Evolutionary conservation across 2,113 vertebrate genomes (phyloP), one percentile per base, ranked within the genome.

Genomic region (Cathartes aura): DNA sequence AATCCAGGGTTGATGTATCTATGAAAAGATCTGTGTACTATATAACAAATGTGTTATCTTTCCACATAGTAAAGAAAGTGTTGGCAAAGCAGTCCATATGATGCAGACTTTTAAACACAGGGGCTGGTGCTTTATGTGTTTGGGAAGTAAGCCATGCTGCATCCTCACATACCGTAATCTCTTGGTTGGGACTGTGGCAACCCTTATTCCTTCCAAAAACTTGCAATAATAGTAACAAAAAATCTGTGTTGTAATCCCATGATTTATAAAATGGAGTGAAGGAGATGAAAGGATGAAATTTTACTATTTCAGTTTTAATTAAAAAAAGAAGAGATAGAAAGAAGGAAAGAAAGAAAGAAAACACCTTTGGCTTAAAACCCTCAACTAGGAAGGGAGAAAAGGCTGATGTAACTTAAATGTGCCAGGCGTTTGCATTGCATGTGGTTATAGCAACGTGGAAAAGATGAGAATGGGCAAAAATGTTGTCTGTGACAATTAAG

Each of bases 401-500:
- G 67, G 71, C 87, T 80, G 56, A 34, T 42, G 26, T 38, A 3
- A 4, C 32, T 56, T 52, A 59, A 68, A 13, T n/a, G 55, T 82
- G 42, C 55, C 45, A 36, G 55, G 74, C 47, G 40, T 79, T 91
- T 78, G 50, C 66, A 82, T 87, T 91, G 81, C 45, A 14, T 38
- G 59, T 18, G 47, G 55, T 74, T 64, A 64, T 6, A 87, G 66
- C 59, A 92, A 22, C 0, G 6, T 60, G 53, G 66, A 59, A 68
- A 45, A 38, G 70, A 40, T 13, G 87, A 94, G 85, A 96, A 94
- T 3, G 66, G 79, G 55, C 55, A 87, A 73, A 95, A 93, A 38
- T 55, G 43, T 52, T 62, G 70, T 30, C 76, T 82, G 14, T 76
- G 82, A 82, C 48, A 87, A 82, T 90, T 91, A 82, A 89, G 82